phyloP scores from a whole-genome alignment of 2,888 invertebrate genomes.

The Agrypnus murinus region DNA sequence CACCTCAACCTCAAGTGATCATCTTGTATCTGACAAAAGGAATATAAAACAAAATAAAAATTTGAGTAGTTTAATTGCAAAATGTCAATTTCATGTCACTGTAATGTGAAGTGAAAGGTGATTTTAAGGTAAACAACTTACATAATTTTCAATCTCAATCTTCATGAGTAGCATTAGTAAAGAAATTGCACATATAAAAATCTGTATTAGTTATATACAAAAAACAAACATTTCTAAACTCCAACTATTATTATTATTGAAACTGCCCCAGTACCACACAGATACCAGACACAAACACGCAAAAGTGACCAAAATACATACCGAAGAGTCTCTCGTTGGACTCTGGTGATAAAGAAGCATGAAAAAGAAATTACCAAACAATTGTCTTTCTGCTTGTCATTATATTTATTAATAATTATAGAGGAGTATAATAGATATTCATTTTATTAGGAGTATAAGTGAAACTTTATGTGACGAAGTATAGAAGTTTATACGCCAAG shows the following conservation, averaged over 20 bases:
- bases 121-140: conserved; percentile 60
- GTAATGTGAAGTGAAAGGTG: no score
- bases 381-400: no score
- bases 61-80: no score
- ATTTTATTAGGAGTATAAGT: no score
- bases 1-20: no score
- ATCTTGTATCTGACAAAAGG: no score
- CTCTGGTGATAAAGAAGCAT: conserved; percentile 70
- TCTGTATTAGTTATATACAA: conserved; percentile 47
- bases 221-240: conserved; percentile 28
- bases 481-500: no score
- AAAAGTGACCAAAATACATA: conserved; percentile 65
- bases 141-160: conserved; percentile 39
- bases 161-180: conserved; percentile 50
- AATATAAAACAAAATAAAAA: no score
- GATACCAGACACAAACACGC: conserved; percentile 39
- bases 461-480: no score
- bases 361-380: conserved; percentile 66
- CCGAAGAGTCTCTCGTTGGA: conserved; percentile 72
- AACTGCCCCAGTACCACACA: conserved; percentile 29
- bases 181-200: conserved; percentile 50
- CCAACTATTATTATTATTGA: conserved; percentile 21
- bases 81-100: no score
- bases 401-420: no score
- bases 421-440: no score